These are phyloP conservation scores for Rachycentron canadum DNA, from an alignment of 2,797 vertebrate genomes.

Conservation along the genomic window DNA sequence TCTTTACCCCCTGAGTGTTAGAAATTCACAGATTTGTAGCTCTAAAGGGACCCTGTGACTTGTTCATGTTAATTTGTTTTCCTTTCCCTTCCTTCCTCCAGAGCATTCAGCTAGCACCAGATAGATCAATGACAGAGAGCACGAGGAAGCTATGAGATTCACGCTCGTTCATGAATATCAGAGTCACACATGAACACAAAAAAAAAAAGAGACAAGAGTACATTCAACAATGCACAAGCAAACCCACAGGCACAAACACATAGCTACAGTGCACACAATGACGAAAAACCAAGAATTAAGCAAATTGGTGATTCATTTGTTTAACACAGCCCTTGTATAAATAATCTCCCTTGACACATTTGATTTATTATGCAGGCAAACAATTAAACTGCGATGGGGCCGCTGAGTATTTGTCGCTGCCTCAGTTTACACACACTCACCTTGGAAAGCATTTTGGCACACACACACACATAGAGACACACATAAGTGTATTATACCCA, in stretches of 20 bases:
- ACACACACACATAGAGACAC: conserved; percentile 12
- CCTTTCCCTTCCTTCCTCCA: conserved; percentile 27
- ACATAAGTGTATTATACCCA: conserved; percentile 30
- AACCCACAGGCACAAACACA: conserved; percentile 11
- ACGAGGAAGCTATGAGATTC: conserved; percentile 25
- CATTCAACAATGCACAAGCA: conserved; percentile 21
- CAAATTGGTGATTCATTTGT: conserved; percentile 79
- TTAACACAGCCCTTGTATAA: conserved; percentile 78
- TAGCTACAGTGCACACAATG: background rate
- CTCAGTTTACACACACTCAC: conserved; percentile 66
- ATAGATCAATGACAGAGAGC: conserved; percentile 61
- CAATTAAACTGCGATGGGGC: conserved; percentile 78
- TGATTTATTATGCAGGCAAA: conserved; percentile 86
- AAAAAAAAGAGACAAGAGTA: conserved; percentile 1
- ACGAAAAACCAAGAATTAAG: conserved; percentile 43
- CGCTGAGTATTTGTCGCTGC: conserved; percentile 68
- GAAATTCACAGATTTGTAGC: conserved; percentile 46
- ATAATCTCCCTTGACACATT: conserved; percentile 80
- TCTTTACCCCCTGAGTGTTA: conserved; percentile 48
- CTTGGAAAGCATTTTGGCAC: conserved; percentile 42
- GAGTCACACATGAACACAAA: conserved; percentile 22
- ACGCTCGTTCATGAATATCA: conserved; percentile 56
- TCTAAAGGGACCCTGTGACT: conserved; percentile 41
- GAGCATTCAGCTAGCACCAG: conserved; percentile 36
- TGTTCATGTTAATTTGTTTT: conserved; percentile 65